Conservation (phyloP, 37 sponge, comb jelly and placozoan species). For the Amphimedon queenslandica region DNA sequence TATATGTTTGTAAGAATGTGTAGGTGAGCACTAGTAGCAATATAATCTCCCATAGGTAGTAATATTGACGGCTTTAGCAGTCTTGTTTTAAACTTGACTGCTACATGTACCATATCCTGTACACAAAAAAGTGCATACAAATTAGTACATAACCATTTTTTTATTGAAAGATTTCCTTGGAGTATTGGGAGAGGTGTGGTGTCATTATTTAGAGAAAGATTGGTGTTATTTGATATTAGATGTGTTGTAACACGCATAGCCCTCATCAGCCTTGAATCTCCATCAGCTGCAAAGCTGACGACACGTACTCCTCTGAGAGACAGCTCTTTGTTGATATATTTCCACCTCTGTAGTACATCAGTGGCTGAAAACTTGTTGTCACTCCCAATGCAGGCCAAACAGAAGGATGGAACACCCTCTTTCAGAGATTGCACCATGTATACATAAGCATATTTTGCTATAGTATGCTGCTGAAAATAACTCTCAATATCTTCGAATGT, state of each 20-base stretch:
- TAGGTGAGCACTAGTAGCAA: conserved; percentile 10
- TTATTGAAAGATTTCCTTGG: background rate
- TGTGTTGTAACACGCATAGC: conserved; percentile 16
- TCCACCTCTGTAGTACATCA: conserved; percentile 14
- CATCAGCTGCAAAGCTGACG: conserved; percentile 29
- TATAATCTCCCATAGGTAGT: conserved; percentile 13
- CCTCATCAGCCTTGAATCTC: conserved; percentile 16
- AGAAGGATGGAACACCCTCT: conserved; percentile 9
- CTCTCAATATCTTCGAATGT: conserved; percentile 21
- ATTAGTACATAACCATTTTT: background rate
- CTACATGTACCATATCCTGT: conserved; percentile 35
- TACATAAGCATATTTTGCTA: conserved; percentile 29
- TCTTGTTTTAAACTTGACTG: conserved; percentile 27
- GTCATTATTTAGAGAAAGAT: background rate
- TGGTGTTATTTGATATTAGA: background rate
- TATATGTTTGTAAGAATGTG: conserved; percentile 2
- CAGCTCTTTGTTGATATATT: conserved; percentile 12
- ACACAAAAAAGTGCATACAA: conserved; percentile 2
- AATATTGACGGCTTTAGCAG: conserved; percentile 30
- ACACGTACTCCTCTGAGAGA: conserved; percentile 1
- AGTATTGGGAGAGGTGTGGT: background rate
- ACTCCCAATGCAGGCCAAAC: conserved; percentile 26
- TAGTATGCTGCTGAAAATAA: background rate
- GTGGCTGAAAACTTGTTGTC: conserved; percentile 23
- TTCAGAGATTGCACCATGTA: conserved; percentile 38